phyloP scores from a whole-genome alignment of 2,888 invertebrate species.

The Spisula solida region DNA sequence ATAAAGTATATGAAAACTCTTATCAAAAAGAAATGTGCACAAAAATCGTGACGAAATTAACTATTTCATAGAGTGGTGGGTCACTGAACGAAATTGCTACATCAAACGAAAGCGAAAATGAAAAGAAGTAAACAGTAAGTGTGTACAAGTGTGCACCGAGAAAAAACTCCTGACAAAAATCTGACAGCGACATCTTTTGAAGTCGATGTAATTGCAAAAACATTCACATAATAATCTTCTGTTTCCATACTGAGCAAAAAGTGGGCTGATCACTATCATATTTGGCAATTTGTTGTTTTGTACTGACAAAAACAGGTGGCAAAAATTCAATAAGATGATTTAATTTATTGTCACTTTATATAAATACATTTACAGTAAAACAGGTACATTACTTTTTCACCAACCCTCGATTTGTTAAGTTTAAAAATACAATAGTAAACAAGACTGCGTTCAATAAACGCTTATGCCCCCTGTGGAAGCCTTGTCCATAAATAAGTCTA shows the following conservation, averaged over 20 bases:
- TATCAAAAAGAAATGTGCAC: background rate
- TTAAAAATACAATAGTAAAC: too few species aligned
- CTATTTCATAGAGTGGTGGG: background rate
- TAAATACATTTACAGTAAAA: too few species aligned
- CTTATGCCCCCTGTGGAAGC: too few species aligned
- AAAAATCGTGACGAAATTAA: background rate
- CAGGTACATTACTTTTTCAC: too few species aligned
- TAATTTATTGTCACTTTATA: too few species aligned
- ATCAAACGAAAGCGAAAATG: background rate
- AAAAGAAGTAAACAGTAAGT: background rate
- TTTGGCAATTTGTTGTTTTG: background rate
- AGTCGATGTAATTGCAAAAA: background rate
- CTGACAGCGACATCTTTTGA: constrained; percentile 1
- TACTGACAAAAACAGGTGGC: background rate
- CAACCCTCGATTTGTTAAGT: too few species aligned
- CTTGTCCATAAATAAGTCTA: too few species aligned
- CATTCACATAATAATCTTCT: background rate
- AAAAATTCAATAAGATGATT: background rate
- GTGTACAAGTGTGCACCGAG: background rate
- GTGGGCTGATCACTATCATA: background rate
- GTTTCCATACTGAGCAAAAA: background rate
- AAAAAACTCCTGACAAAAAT: background rate
- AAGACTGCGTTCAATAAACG: too few species aligned
- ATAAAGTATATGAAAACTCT: background rate
- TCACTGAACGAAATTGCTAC: background rate